phyloP scores from a whole-genome alignment of 1,140 invertebrate genomes.

The Drosophila aff. region DNA sequence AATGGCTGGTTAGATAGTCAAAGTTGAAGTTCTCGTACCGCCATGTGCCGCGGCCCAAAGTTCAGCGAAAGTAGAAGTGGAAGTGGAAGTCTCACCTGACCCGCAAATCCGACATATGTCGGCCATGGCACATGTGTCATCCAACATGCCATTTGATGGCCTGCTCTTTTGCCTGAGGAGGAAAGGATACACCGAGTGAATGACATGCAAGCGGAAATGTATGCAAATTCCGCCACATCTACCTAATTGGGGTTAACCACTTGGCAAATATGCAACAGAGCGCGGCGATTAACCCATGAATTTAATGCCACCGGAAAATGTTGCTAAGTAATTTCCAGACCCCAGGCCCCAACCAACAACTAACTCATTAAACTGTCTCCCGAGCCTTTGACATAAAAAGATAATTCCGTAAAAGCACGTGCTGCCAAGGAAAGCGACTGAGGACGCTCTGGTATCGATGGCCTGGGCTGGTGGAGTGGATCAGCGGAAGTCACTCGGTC shows the following conservation, averaged over 20 bases:
- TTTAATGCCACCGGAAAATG: slow-evolving; percentile 38
- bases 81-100: slow-evolving; percentile 44
- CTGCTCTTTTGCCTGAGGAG: neutral
- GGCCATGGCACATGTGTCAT: slow-evolving; percentile 42
- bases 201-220: slow-evolving; percentile 50
- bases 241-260: slow-evolving; percentile 61
- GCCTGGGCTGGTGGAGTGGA: slow-evolving; percentile 9
- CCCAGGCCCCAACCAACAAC: slow-evolving; percentile 31
- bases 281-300: slow-evolving; percentile 57
- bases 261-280: slow-evolving; percentile 61
- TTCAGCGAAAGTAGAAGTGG: slow-evolving; percentile 59
- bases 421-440: slow-evolving; percentile 23
- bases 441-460: slow-evolving; percentile 3
- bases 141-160: slow-evolving; percentile 63
- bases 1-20: slow-evolving; percentile 20
- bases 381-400: slow-evolving; percentile 61
- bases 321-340: slow-evolving; percentile 39
- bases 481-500: slow-evolving; percentile 30
- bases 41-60: slow-evolving; percentile 28
- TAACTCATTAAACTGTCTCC: slow-evolving; percentile 72
- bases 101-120: slow-evolving; percentile 48
- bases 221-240: slow-evolving; percentile 54
- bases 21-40: slow-evolving; percentile 18
- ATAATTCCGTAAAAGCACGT: slow-evolving; percentile 59
- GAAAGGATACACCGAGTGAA: neutral